Evolutionary conservation across 1,140 invertebrate genomes (phyloP).

Genomic region (Protaetia brevitarsis): DNA sequence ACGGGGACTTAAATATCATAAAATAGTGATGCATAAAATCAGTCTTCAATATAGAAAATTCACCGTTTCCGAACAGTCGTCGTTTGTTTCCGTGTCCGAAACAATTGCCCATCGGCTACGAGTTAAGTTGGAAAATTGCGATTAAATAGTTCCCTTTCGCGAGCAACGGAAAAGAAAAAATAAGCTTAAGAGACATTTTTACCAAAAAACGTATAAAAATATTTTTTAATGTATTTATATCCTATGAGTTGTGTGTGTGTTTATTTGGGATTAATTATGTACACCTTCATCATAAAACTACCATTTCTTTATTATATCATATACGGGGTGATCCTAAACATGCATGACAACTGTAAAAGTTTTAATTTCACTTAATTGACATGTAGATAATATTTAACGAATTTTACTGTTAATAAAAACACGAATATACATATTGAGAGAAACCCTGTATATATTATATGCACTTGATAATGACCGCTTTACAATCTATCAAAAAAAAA

Average conservation of each 20-base stretch:
- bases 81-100: neutral
- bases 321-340: no score
- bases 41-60: constrained; percentile 14
- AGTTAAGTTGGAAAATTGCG: neutral
- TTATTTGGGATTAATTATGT: neutral
- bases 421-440: no score
- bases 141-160: neutral
- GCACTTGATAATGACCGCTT: no score
- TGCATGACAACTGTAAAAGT: no score
- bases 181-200: neutral
- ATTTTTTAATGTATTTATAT: constrained; percentile 7
- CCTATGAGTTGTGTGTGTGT: neutral
- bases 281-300: neutral
- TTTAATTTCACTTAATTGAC: no score
- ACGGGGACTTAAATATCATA: constrained; percentile 13
- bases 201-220: constrained; percentile 15
- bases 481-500: no score
- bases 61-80: neutral
- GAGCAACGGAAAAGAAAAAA: neutral
- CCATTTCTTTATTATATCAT: no score
- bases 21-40: constrained; percentile 12
- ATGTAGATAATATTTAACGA: no score
- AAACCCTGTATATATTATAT: no score
- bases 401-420: no score
- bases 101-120: neutral